A percentile compares a stretch with the other conserved stretches of the same genome.
Evolutionary conservation across 2,797 vertebrate species (phyloP).

Genomic region (Chromobotia macracanthus): DNA sequence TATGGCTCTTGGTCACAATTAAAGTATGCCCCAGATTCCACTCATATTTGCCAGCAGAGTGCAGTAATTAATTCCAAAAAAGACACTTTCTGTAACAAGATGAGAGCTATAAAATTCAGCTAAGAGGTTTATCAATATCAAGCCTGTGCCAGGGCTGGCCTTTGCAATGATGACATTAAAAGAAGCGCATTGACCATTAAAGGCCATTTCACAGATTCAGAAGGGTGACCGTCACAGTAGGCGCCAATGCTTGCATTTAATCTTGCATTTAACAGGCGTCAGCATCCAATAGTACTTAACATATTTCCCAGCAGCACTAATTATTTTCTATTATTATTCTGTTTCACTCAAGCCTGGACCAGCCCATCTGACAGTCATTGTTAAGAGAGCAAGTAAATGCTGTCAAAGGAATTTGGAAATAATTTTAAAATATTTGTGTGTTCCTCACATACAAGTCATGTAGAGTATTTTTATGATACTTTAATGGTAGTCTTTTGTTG

Average conservation of each 20-base stretch:
- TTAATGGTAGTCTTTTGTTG: not conserved
- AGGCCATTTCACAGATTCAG: slow-evolving; percentile 37
- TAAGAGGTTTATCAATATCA: slow-evolving; percentile 61
- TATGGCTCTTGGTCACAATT: slow-evolving; percentile 59
- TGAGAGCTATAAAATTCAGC: slow-evolving; percentile 55
- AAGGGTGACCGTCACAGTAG: not conserved
- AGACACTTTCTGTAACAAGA: slow-evolving; percentile 55
- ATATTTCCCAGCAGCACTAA: slow-evolving; percentile 21
- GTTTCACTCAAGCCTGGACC: not conserved
- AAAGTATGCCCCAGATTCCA: slow-evolving; percentile 56
- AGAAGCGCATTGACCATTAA: slow-evolving; percentile 25
- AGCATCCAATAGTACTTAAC: slow-evolving; percentile 28
- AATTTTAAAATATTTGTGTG: too few relatives aligned
- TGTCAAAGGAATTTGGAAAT: not conserved
- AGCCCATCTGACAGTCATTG: not conserved
- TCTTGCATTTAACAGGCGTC: slow-evolving; percentile 36
- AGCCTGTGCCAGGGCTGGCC: slow-evolving; percentile 20
- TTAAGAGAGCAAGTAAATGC: not conserved
- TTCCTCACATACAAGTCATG: too few relatives aligned
- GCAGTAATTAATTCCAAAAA: slow-evolving; percentile 58
- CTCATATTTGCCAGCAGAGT: slow-evolving; percentile 53
- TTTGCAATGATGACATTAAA: slow-evolving; percentile 48
- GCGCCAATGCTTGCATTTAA: slow-evolving; percentile 28
- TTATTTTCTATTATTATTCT: slow-evolving; percentile 2
- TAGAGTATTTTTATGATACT: too few relatives aligned